Evolutionary conservation across 2,888 invertebrate species (phyloP).

Genomic region (Harpalus rufipes): DNA sequence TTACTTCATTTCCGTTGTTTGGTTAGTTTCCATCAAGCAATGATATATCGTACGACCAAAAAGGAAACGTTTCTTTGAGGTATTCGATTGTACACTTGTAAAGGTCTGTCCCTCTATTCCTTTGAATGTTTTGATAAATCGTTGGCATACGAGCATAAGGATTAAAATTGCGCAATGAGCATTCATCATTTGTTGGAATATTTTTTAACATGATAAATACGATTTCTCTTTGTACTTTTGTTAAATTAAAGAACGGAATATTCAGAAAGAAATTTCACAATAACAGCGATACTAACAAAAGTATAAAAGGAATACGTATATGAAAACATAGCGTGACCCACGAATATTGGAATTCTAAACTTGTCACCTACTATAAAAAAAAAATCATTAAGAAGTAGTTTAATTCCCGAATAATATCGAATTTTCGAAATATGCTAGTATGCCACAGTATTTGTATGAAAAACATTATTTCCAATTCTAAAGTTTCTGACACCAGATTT

Average conservation of each 20-base stretch:
- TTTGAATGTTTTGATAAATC: slow-evolving; percentile 58
- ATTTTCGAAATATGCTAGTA: slow-evolving; percentile 2
- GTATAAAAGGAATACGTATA: not conserved
- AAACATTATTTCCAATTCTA: not conserved
- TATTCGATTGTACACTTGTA: slow-evolving; percentile 33
- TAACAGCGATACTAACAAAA: slow-evolving; percentile 14
- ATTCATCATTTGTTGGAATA: slow-evolving; percentile 46
- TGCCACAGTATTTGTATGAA: not conserved
- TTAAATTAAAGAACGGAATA: slow-evolving; percentile 36
- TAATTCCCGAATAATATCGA: slow-evolving; percentile 18
- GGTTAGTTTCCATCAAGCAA: slow-evolving; percentile 47
- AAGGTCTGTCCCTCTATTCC: slow-evolving; percentile 16
- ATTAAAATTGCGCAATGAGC: slow-evolving; percentile 46
- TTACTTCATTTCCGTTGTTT: slow-evolving; percentile 59
- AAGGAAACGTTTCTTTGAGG: slow-evolving; percentile 34
- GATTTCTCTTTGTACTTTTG: slow-evolving; percentile 47
- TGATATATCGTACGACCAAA: slow-evolving; percentile 10
- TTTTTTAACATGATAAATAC: slow-evolving; percentile 44
- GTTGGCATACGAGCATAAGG: slow-evolving; percentile 14
- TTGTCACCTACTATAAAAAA: slow-evolving; percentile 12
- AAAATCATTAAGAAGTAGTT: slow-evolving; percentile 19
- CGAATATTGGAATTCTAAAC: slow-evolving; percentile 19
- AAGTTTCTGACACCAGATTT: not conserved
- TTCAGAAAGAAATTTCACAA: slow-evolving; percentile 35
- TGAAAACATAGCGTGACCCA: slow-evolving; percentile 18